Base-by-base conservation (phyloP, 1,140 invertebrate species). In the Macrosteles quadrilineatus region DNA sequence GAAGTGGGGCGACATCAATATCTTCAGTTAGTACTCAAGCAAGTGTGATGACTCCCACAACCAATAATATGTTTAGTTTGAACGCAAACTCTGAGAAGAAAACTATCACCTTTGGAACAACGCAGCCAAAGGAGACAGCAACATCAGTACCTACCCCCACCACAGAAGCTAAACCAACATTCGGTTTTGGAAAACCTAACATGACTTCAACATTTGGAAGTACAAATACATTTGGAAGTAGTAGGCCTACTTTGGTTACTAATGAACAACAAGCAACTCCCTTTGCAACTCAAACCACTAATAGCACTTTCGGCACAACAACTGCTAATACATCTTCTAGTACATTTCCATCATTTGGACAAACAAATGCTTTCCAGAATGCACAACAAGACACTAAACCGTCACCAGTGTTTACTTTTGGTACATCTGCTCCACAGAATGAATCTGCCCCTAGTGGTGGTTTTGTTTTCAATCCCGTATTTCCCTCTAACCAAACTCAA, bases 341-440 rank as follows among this genome's bases (percentile, higher is more conserved):
- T 53, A 25, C 68, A 6, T 40, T 71, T 23, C 29, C 65, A 63
- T 4, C 36, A 29, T 66, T 69, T 25, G 72, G 67, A 9, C 23
- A 40, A 1, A 62, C 72, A 36, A 76, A 76, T 43, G 45, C 71
- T 45, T 36, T 65, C 32, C 67, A 32, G 40, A 67, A 71, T 17
- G 6, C 67, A 14, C 67, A 62, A 30, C 14, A 43, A 17, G 40
- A 67, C 11, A 69, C 50, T 27, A 25, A 57, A 32, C 9, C 59
- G 43, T 36, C 72, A 29, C 45, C 72, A 17, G 27, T 62, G 1
- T 73, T 72, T 67, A 25, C 65, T 47, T 73, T 73, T 62, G 72
- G 72, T n/a, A 32, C 64, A 40, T 14, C 63, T 45, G 63, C 43
- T 45, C 2, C 63, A 25, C 36, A 2, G 1, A 43, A 27, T 11